phyloP scores from a whole-genome alignment of 2,113 vertebrate genomes.

The Uria lomvia region DNA sequence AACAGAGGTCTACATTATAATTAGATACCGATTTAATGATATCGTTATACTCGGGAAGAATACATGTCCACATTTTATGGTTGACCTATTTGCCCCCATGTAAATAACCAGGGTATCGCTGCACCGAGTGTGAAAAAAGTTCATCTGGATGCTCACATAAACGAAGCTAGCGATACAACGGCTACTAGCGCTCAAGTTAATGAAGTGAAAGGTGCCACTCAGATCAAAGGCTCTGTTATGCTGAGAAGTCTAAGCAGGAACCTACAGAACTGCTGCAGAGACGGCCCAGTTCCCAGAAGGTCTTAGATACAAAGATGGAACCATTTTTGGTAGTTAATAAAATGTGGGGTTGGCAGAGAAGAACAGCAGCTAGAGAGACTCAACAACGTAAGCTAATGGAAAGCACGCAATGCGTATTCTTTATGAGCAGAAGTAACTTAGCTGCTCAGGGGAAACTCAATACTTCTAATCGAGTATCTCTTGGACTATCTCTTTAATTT shows the following conservation, averaged over 20 bases:
- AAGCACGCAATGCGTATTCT: not conserved
- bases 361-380: not conserved
- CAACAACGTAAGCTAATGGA: not conserved
- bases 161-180: not conserved
- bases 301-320: not conserved
- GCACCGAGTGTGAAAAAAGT: not conserved
- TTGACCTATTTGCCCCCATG: not conserved
- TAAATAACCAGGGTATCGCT: not conserved
- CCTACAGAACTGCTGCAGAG: not conserved
- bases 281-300: not conserved
- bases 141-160: not conserved
- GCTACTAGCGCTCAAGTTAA: not conserved
- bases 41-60: not conserved
- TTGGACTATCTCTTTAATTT: not conserved
- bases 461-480: not conserved
- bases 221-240: not conserved
- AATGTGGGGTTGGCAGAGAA: not conserved
- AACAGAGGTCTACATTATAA: not conserved
- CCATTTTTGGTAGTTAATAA: not conserved
- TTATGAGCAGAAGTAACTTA: not conserved
- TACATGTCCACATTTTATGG: not conserved
- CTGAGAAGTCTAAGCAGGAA: not conserved
- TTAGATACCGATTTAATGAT: slow-evolving; percentile 1
- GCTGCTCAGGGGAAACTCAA: not conserved
- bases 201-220: slow-evolving; percentile 4